A percentile compares a stretch with the other conserved stretches of the same genome.
Conservation (phyloP, 2,113 vertebrate species). For the Laticauda colubrina region DNA sequence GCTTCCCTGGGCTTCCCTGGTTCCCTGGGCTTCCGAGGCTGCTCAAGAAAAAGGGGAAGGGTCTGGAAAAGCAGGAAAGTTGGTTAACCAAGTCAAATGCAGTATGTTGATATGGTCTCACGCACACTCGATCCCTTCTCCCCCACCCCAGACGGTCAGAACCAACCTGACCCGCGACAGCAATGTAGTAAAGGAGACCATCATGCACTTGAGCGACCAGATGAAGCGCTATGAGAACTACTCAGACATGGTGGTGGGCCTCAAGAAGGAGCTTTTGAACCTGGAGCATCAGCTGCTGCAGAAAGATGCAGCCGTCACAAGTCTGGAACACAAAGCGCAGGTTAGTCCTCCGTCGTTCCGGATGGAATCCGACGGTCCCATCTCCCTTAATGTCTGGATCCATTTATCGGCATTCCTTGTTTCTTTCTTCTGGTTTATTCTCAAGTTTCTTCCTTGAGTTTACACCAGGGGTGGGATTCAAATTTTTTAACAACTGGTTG, state of each 20-base stretch:
- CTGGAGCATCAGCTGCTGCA: constrained; percentile 92
- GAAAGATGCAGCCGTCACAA: constrained; percentile 73
- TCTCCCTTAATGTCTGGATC: not conserved
- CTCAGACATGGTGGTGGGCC: constrained; percentile 90
- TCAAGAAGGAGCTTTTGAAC: constrained; percentile 94
- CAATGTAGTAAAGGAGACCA: constrained; percentile 87
- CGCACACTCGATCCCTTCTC: not conserved
- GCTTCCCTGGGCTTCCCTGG: not conserved
- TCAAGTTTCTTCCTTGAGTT: too few species aligned
- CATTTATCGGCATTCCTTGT: not conserved
- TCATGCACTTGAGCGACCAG: constrained; percentile 83
- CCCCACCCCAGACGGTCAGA: constrained; percentile 86
- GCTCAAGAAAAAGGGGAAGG: not conserved
- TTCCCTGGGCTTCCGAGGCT: not conserved
- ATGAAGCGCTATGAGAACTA: constrained; percentile 92
- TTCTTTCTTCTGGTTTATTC: not conserved
- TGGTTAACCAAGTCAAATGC: not conserved
- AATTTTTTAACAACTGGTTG: too few species aligned
- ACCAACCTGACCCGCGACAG: constrained; percentile 92
- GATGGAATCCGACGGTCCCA: not conserved
- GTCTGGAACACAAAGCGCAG: constrained; percentile 77
- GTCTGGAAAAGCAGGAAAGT: not conserved
- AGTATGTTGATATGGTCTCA: not conserved
- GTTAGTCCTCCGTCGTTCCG: constrained; percentile 51
- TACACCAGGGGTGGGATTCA: too few species aligned